Conservation (phyloP, 2,113 vertebrate genomes). For the Odontesthes bonariensis region DNA sequence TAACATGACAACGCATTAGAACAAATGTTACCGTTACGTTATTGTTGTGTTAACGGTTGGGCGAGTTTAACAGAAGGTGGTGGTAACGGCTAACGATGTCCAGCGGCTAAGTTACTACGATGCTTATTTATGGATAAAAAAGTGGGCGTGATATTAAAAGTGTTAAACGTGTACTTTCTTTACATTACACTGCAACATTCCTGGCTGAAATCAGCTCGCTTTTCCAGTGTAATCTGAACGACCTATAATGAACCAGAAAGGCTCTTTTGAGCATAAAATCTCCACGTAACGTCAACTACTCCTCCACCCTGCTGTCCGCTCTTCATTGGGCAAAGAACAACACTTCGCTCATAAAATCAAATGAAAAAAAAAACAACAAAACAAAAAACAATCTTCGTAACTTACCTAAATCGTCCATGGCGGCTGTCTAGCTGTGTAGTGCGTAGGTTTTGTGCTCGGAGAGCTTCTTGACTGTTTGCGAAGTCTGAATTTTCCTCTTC, state of each 20-base stretch:
- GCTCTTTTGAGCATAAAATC: constrained; percentile 32
- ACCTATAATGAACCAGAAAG: constrained; percentile 7
- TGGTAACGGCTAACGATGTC: constrained; percentile 46
- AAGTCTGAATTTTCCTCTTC: constrained; percentile 42
- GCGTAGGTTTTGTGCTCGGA: not conserved
- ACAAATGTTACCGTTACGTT: not conserved
- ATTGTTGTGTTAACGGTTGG: not conserved
- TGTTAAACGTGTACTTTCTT: not conserved
- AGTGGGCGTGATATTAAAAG: not conserved
- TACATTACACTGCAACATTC: not conserved
- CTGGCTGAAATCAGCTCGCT: fast-evolving
- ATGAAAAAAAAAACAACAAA: too few relatives aligned
- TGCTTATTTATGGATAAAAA: not conserved
- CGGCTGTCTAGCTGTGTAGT: constrained; percentile 24
- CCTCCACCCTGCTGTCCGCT: constrained; percentile 54
- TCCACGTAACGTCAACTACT: constrained; percentile 36
- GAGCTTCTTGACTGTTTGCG: not conserved
- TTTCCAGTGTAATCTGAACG: not conserved
- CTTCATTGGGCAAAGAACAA: not conserved
- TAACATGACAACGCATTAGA: not conserved
- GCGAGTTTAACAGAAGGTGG: constrained; percentile 26
- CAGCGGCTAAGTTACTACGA: constrained; percentile 35
- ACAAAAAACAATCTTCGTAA: not conserved
- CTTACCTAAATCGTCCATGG: constrained; percentile 85
- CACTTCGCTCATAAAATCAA: fast-evolving